A percentile compares a stretch with the other conserved stretches of the same genome.
phyloP scores from a whole-genome alignment of 2,888 invertebrate species.

The Metellina segmentata region DNA sequence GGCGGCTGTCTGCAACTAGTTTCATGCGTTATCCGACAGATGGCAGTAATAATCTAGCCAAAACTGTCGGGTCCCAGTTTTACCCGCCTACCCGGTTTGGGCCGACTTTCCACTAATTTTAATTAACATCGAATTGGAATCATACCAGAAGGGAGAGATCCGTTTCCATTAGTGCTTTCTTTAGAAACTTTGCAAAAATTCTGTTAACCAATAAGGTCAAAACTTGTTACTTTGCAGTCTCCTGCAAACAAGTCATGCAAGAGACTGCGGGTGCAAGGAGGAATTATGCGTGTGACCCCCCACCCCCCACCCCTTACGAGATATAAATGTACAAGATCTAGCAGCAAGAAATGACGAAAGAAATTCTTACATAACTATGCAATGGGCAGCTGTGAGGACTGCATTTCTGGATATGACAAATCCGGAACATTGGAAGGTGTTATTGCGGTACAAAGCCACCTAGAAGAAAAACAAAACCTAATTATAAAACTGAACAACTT shows the following conservation, averaged over 20 bases:
- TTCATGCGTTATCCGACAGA: too few relatives aligned
- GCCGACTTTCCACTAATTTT: too few relatives aligned
- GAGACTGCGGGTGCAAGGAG: background rate
- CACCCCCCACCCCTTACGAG: background rate
- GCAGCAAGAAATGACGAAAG: background rate
- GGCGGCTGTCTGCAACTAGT: too few relatives aligned
- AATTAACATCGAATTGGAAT: too few relatives aligned
- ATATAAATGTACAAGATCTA: background rate
- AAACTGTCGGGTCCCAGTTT: too few relatives aligned
- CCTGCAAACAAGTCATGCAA: background rate
- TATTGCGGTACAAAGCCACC: background rate
- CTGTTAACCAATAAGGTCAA: background rate
- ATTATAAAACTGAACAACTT: too few relatives aligned
- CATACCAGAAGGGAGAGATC: too few relatives aligned
- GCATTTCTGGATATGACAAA: background rate
- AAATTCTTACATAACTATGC: background rate
- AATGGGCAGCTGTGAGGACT: background rate
- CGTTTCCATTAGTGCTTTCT: too few relatives aligned
- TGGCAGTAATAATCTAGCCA: too few relatives aligned
- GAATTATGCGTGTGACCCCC: background rate
- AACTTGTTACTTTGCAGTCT: background rate
- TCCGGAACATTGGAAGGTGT: background rate
- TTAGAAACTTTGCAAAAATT: background rate
- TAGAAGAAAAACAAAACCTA: background rate
- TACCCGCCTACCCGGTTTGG: too few relatives aligned